Conservation (phyloP, 1,140 invertebrate genomes). For the Eufriesea mexicana region DNA sequence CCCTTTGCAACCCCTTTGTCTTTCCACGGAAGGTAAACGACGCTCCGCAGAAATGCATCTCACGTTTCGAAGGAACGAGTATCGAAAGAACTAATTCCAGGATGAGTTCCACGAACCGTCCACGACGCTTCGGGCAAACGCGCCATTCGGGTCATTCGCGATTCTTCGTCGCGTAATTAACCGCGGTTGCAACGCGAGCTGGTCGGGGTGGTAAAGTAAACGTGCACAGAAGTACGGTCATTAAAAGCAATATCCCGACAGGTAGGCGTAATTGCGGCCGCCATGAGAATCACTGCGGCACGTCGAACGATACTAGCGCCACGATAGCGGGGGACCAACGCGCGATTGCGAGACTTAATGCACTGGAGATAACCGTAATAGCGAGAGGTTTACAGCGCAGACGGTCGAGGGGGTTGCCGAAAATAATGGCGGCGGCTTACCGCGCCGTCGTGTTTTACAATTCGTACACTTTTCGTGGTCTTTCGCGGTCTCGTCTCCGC, state of each 20-base stretch:
- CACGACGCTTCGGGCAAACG: too few relatives aligned
- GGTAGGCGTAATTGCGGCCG: slow-evolving; percentile 9
- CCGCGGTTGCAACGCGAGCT: too few relatives aligned
- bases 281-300: slow-evolving; percentile 2
- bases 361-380: slow-evolving; percentile 26
- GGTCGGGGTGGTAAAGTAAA: neutral
- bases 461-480: slow-evolving; percentile 24
- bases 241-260: slow-evolving; percentile 1
- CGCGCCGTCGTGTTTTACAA: neutral
- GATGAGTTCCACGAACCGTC: too few relatives aligned
- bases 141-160: too few relatives aligned
- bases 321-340: neutral
- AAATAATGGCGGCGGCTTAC: slow-evolving; percentile 34
- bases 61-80: too few relatives aligned
- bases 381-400: neutral
- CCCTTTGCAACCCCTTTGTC: too few relatives aligned
- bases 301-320: slow-evolving; percentile 19
- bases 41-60: too few relatives aligned
- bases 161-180: neutral
- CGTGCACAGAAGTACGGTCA: neutral
- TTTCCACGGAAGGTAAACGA: too few relatives aligned
- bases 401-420: neutral
- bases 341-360: slow-evolving; percentile 30
- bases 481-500: neutral
- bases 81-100: too few relatives aligned